Conservation (phyloP, 2,113 vertebrate species). For the Carassius gibelio region DNA sequence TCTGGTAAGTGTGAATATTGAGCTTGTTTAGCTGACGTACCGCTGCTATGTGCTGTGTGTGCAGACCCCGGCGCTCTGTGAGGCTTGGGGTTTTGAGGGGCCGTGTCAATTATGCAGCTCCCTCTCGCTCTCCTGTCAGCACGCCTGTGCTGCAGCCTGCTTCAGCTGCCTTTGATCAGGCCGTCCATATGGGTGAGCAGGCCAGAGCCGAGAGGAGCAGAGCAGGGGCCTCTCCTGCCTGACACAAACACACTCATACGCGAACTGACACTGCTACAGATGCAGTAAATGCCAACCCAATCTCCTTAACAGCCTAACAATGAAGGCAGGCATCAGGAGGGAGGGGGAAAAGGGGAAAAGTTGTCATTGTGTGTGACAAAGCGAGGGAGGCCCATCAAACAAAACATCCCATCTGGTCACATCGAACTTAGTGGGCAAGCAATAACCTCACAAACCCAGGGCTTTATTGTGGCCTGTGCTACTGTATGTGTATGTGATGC, state of each 20-base stretch:
- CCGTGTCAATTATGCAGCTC: constrained; percentile 76
- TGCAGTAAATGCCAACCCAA: constrained; percentile 66
- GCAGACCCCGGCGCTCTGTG: constrained; percentile 30
- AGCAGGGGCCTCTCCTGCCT: constrained; percentile 57
- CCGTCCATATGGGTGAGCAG: constrained; percentile 67
- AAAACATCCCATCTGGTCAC: constrained; percentile 71
- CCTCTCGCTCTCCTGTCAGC: constrained; percentile 71
- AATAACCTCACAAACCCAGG: constrained; percentile 38
- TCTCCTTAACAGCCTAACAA: constrained; percentile 67
- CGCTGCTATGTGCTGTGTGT: constrained; percentile 30
- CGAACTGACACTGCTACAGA: constrained; percentile 68
- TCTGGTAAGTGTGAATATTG: constrained; percentile 51
- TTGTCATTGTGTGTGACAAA: constrained; percentile 62
- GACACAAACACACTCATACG: constrained; percentile 66
- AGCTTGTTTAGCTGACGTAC: constrained; percentile 52
- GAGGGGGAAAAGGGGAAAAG: constrained; percentile 15
- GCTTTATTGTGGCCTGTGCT: constrained; percentile 59
- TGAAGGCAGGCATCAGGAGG: constrained; percentile 57
- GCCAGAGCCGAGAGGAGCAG: constrained; percentile 54
- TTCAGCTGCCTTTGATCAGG: constrained; percentile 77
- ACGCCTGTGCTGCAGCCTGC: constrained; percentile 71
- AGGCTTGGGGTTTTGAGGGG: constrained; percentile 62
- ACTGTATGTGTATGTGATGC: constrained; percentile 42
- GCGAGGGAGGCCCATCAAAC: constrained; percentile 63
- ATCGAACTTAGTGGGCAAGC: constrained; percentile 59